Evolutionary conservation across 2,113 vertebrate species (phyloP).

Genomic region (Spea bombifrons): DNA sequence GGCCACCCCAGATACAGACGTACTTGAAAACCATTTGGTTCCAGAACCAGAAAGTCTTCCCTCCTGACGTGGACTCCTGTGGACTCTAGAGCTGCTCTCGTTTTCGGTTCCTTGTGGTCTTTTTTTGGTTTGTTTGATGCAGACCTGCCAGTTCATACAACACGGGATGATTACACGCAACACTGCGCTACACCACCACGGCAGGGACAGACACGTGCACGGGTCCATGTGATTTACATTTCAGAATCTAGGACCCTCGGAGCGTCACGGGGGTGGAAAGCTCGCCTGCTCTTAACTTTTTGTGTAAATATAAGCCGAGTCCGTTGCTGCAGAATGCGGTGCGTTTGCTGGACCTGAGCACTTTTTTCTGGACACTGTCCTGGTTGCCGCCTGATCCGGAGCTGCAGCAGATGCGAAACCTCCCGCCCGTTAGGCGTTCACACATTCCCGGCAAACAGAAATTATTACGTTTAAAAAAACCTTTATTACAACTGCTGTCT

Average conservation of each 20-base stretch:
- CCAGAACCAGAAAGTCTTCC: neutral
- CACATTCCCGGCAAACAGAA: conserved; percentile 7
- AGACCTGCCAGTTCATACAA: neutral
- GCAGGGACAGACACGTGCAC: neutral
- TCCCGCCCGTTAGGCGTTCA: neutral
- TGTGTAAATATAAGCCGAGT: neutral
- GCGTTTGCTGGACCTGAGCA: conserved; percentile 14
- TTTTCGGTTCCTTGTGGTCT: neutral
- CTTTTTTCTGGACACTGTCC: neutral
- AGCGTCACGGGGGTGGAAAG: too few species aligned
- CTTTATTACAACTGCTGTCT: neutral
- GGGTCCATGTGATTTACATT: neutral
- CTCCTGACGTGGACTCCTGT: too few species aligned
- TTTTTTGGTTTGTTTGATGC: neutral
- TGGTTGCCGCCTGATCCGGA: neutral
- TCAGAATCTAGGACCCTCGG: neutral
- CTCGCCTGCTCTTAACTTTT: neutral
- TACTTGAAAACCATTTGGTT: neutral
- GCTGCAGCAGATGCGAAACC: neutral
- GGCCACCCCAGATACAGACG: neutral
- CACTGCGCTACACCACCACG: neutral
- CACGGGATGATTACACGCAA: neutral
- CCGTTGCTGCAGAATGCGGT: neutral
- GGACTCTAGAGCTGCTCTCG: neutral
- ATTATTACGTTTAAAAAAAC: neutral